Base-by-base conservation (phyloP, 2,797 vertebrate genomes). In the Cheirogaleus major region DNA sequence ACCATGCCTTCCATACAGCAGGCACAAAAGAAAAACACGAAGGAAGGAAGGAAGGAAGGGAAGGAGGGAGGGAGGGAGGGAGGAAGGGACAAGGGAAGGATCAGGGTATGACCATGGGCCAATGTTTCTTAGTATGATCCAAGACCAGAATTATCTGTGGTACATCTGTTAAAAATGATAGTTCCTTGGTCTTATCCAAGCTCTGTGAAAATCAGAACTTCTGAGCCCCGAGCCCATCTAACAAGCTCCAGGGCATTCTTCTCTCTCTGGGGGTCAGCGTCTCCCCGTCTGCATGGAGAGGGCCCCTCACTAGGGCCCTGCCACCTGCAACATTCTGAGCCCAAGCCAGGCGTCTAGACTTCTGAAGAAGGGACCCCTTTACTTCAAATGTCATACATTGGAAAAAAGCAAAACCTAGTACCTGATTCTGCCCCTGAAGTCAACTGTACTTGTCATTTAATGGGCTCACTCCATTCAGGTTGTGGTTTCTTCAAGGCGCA, bases 101-200 rank as follows among this genome's bases (percentile, higher is more conserved):
- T 10, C 5, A n/a, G 30, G 23, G 8, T 18, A 0, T n/a, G 45
- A n/a, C 10, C 15, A 0, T 17, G 14, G 14, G 30, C 38, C 38
- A 4, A 43, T 45, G 41, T 59, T 89, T 84, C 80, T 50, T 35
- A 70, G n/a, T 30, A 8, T 65, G 69, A 52, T 82, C 63, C 75
- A 50, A 82, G 50, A 65, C 4, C 23, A 85, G 72, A 84, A 57
- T 61, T 25, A 27, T 50, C 38, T 55, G 35, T 45, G 32, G 1
- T 27, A 22, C 43, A 70, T 14, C 25, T 81, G 41, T 55, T 72
- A 38, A 69, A 86, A 78, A 61, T 4, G 45, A 17, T 17, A 20
- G 12, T 32, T 90, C 48, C 80, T 73, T 3, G 23, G 17, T 5
- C 52, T 30, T 55, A 35, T 18, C 17, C 30, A 55, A 50, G 17